Percentiles rank a stretch among this genome's conserved stretches.
These are phyloP conservation scores for Drymonia ruficornis DNA, from an alignment of 2,888 invertebrate genomes.

Conservation along the genomic window DNA sequence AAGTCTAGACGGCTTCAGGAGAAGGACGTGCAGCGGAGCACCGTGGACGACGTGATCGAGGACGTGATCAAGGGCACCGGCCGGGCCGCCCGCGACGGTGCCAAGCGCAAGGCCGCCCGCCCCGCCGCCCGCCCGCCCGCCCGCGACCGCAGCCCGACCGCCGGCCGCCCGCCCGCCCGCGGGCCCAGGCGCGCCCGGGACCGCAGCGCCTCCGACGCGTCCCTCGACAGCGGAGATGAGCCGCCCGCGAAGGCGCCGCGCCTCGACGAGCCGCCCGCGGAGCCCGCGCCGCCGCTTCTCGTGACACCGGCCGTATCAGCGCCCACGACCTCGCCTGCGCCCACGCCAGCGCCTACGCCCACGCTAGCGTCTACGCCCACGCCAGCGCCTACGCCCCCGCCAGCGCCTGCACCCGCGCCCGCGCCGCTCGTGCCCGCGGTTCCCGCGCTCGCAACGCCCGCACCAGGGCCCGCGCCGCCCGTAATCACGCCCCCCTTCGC, in stretches of 20 bases:
- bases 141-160: slow-evolving; percentile 49
- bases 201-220: slow-evolving; percentile 87
- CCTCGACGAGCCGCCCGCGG: slow-evolving; percentile 41
- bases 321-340: neutral
- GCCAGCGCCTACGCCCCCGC: slow-evolving; percentile 8
- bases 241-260: slow-evolving; percentile 65
- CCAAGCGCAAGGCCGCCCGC: slow-evolving; percentile 83
- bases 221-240: slow-evolving; percentile 87
- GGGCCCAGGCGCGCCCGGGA: slow-evolving; percentile 86
- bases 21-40: slow-evolving; percentile 89
- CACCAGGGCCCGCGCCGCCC: slow-evolving; percentile 15
- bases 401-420: slow-evolving; percentile 11
- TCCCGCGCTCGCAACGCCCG: slow-evolving; percentile 12
- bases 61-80: slow-evolving; percentile 91
- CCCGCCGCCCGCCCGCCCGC: slow-evolving; percentile 68
- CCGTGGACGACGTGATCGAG: slow-evolving; percentile 95
- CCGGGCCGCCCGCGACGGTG: slow-evolving; percentile 53
- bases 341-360: slow-evolving; percentile 15
- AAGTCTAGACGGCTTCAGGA: slow-evolving; percentile 93
- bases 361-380: slow-evolving; percentile 26
- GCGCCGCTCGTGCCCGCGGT: no score
- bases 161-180: slow-evolving; percentile 84
- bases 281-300: slow-evolving; percentile 18
- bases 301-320: slow-evolving; percentile 22
- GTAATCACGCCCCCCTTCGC: slow-evolving; percentile 19